Base-by-base conservation (phyloP, 2,888 invertebrate genomes). In the Erpobdella octoculata region DNA sequence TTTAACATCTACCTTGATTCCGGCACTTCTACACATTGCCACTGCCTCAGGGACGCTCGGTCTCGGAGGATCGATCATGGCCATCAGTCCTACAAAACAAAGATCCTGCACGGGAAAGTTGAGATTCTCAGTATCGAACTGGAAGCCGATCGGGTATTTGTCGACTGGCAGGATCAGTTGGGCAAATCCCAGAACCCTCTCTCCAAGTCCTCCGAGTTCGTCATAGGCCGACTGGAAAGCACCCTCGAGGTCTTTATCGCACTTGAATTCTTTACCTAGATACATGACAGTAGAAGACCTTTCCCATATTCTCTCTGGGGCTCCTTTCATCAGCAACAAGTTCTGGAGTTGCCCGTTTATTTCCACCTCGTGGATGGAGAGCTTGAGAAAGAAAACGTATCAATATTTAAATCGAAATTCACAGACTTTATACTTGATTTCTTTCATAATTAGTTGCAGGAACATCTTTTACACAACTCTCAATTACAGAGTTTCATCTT, bases 11-110 rank as follows among this genome's bases (percentile, higher is more conserved):
- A 82, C 82, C 87, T 93, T 93, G 82, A 94, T 96, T 85, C 96
- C 96, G 82, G 72, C 72, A 12, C 64, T 61, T 31, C 72, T 71
- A 35, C 72, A 72, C 28, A 70, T 72, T 2, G 59, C 65, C 41
- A 72, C 72, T 95, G 96, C 96, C 83, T 95, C 94, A 21, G 95
- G 95, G 75, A 96, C 96, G 80, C 94, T 93, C 77, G 94, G 93
- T 79, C 96, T 88, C 25, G 96, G 96, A 71, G 96, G 96, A 86
- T 96, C 96, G 86, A 96, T 95, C 94, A 96, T 94, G 77, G 94
- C 93, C 91, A 96, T 93, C 36, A 96, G 88, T 70, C 95, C 96
- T 71, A 95, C 92, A 84, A 96, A 96, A 77, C 95, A 88, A 5
- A 83, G 80, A 73, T 90, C 80, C n/a, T 79, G 90, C 76, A 90